These are phyloP conservation scores for Clarias gariepinus DNA, from an alignment of 2,113 vertebrate genomes.

Conservation along the genomic window DNA sequence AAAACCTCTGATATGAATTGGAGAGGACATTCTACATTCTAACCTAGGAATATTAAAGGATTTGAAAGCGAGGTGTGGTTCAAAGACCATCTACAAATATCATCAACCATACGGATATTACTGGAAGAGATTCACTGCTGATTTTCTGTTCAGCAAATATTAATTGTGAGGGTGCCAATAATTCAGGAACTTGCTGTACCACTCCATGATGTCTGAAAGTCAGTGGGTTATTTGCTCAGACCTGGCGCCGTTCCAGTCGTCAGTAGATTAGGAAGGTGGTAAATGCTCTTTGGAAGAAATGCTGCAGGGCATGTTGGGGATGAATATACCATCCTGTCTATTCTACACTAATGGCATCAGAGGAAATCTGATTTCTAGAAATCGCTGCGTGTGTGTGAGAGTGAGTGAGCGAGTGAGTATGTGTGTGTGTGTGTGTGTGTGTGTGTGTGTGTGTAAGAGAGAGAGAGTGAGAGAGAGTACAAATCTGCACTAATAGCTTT, in stretches of 20 bases:
- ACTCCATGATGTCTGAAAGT: constrained; percentile 27
- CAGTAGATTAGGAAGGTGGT: constrained; percentile 49
- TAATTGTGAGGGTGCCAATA: neutral
- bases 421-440: constrained; percentile 10
- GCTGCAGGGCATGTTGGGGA: constrained; percentile 38
- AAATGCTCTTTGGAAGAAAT: constrained; percentile 43
- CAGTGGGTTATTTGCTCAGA: constrained; percentile 23
- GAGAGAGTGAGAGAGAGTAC: constrained; percentile 32
- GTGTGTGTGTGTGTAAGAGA: constrained; percentile 1
- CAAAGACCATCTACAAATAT: neutral
- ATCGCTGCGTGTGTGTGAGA: constrained; percentile 19
- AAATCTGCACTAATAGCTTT: constrained; percentile 49
- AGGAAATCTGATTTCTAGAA: constrained; percentile 57
- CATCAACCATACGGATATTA: neutral
- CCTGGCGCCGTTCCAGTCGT: neutral
- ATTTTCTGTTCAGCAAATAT: constrained; percentile 2
- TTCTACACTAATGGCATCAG: constrained; percentile 54
- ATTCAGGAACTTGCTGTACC: neutral
- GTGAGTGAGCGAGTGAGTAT: neutral
- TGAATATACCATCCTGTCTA: constrained; percentile 45
- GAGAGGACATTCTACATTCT: neutral
- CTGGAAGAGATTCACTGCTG: neutral
- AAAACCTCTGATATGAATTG: neutral
- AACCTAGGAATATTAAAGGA: neutral
- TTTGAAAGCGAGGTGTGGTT: neutral